Evolutionary conservation across 2,797 vertebrate genomes (phyloP).

Genomic region (Erethizon dorsatum): DNA sequence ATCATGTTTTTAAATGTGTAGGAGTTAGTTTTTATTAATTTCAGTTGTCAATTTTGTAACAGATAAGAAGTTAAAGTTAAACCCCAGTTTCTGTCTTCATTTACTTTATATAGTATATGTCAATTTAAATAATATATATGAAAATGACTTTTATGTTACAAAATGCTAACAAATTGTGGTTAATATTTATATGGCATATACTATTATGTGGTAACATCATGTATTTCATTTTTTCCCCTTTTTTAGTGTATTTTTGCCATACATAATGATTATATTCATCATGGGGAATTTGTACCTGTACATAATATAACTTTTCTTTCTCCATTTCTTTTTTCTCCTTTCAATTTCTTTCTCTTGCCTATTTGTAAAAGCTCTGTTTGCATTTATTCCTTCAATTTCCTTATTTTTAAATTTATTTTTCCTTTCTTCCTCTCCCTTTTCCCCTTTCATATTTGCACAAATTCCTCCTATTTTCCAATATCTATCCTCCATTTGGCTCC

Average conservation of each 20-base stretch:
- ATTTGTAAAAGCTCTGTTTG: neutral
- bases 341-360: neutral
- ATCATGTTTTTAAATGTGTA: neutral
- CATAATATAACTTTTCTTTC: neutral
- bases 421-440: neutral
- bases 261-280: neutral
- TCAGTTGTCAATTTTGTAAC: neutral
- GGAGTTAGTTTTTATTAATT: neutral
- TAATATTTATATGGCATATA: neutral
- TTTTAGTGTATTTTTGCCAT: neutral
- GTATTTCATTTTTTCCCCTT: neutral
- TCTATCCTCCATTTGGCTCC: neutral
- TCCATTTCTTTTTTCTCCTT: neutral
- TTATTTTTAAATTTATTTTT: neutral
- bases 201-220: neutral
- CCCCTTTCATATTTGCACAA: neutral
- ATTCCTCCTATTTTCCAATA: neutral
- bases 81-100: neutral
- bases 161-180: neutral
- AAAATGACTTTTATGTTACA: neutral
- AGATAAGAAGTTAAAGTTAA: slow-evolving; percentile 14
- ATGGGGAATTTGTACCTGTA: neutral
- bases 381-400: neutral
- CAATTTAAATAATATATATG: neutral
- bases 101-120: neutral